Conservation (phyloP, 2,113 vertebrate genomes). For the Peucedramus taeniatus region DNA sequence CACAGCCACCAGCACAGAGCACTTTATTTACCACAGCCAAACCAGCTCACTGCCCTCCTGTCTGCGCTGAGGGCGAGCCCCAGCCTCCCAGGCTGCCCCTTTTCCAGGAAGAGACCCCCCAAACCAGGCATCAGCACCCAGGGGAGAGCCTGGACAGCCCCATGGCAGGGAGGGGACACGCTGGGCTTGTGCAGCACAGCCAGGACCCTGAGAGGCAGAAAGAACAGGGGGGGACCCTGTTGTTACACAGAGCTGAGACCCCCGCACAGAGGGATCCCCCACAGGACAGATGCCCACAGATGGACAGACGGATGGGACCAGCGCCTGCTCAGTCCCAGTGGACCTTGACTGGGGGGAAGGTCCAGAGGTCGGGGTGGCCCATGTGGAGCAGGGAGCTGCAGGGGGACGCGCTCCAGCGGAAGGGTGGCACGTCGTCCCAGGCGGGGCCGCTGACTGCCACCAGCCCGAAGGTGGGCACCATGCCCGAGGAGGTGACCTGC, state of each 20-base stretch:
- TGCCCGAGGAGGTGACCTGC: constrained; percentile 82
- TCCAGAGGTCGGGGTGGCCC: constrained; percentile 93
- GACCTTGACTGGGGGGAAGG: constrained; percentile 80
- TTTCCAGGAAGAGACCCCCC: background rate
- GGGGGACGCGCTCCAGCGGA: constrained; percentile 90
- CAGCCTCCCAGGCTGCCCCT: background rate
- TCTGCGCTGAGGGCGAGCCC: rapidly evolving
- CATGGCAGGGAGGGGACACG: rapidly evolving
- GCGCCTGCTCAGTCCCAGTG: constrained; percentile 73
- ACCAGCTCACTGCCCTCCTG: background rate
- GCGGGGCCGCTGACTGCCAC: constrained; percentile 85
- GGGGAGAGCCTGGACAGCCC: background rate
- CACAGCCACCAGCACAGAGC: background rate
- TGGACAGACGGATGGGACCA: rapidly evolving
- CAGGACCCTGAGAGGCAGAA: background rate
- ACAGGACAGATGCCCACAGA: background rate
- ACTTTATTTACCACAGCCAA: constrained; percentile 13
- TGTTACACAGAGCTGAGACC: background rate
- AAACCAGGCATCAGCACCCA: background rate
- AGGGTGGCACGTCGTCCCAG: constrained; percentile 87
- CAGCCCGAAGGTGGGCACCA: constrained; percentile 76
- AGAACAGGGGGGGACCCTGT: background rate
- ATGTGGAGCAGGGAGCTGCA: constrained; percentile 81
- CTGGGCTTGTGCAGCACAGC: background rate
- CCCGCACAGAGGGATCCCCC: background rate